Evolutionary conservation across 64 coral and sea anemone species (phyloP).

Genomic region (Acropora yongei): DNA sequence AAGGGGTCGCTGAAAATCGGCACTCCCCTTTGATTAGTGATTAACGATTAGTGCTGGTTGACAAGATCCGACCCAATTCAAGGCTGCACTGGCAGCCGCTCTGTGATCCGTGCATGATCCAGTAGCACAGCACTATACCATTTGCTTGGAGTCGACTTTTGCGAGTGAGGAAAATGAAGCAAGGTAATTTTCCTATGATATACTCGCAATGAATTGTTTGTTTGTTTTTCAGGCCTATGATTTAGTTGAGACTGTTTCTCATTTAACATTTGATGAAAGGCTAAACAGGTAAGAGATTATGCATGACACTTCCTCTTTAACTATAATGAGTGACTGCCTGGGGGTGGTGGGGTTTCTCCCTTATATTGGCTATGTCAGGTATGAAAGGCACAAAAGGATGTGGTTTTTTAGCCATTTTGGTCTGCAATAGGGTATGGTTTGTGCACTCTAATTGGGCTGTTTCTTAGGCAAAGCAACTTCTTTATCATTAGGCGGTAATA

Average conservation of each 20-base stretch:
- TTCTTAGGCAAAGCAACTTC: too few species aligned
- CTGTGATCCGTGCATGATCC: background rate
- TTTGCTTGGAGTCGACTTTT: background rate
- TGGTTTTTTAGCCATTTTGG: too few species aligned
- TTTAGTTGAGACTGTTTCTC: conserved; percentile 53
- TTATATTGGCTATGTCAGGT: too few species aligned
- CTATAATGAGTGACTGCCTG: too few species aligned
- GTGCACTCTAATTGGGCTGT: too few species aligned
- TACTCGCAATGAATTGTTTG: background rate
- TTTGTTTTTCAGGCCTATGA: conserved; percentile 81
- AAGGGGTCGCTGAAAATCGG: too few species aligned
- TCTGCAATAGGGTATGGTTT: too few species aligned
- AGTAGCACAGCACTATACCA: background rate
- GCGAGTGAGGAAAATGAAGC: background rate
- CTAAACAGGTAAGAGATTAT: conserved; percentile 61
- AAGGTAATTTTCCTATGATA: background rate
- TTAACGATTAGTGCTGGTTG: too few species aligned
- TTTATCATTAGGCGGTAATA: background rate
- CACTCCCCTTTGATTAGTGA: too few species aligned
- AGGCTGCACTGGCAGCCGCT: background rate
- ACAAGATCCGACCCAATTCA: background rate
- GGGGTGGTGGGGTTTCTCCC: too few species aligned
- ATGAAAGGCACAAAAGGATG: too few species aligned
- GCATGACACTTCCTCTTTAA: too few species aligned
- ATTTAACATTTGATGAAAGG: conserved; percentile 76